Evolutionary conservation across 2,113 vertebrate species (phyloP), one percentile per base, ranked within the genome.

Genomic region (Gadus macrocephalus): DNA sequence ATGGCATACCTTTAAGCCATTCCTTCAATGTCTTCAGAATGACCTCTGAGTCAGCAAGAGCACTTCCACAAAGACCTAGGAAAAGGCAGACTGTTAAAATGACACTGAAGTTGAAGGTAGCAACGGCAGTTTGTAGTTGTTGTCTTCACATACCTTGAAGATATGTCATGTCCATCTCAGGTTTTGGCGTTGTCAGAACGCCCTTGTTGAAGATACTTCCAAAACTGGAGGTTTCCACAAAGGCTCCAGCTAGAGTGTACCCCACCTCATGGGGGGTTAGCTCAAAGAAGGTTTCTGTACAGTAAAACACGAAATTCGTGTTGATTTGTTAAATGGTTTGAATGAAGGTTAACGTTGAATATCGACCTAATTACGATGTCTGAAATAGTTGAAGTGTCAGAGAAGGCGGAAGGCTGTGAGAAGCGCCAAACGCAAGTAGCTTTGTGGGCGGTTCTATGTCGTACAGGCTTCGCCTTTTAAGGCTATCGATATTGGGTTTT

Each of bases 101-200:
- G 17, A 6, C 15, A 58, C 4, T 56, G 4, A 58, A n/a, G 55
- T 58, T 58, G 6, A n/a, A 8, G 15, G 17, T n/a, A 58, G 8
- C 8, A n/a, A 58, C 2, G 8, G 53, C 53, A 55, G 55, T 58
- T 58, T 58, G 3, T 49, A n/a, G 4, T 58, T 58, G 53, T 56
- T n/a, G 3, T 58, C 15, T 5, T 58, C 17, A n/a, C 15, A 5
- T 58, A 64, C 63, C 63, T 64, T 64, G 27, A 17, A 64, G 14
- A 28, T 64, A 64, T 5, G 16, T 35, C 63, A 64, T 64, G 63
- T 64, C 63, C 27, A 64, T 69, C 17, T 53, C 70, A 16, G 62
- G 27, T n/a, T 65, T 20, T 31, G 8, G 31, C 49, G 59, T 27
- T n/a, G 31, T n/a, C 22, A 64, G 15, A 14, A 17, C 17, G 2